A percentile compares a stretch with the other conserved stretches of the same genome.
phyloP scores from a whole-genome alignment of 2,888 invertebrate genomes.

The Dynastes grantii region DNA sequence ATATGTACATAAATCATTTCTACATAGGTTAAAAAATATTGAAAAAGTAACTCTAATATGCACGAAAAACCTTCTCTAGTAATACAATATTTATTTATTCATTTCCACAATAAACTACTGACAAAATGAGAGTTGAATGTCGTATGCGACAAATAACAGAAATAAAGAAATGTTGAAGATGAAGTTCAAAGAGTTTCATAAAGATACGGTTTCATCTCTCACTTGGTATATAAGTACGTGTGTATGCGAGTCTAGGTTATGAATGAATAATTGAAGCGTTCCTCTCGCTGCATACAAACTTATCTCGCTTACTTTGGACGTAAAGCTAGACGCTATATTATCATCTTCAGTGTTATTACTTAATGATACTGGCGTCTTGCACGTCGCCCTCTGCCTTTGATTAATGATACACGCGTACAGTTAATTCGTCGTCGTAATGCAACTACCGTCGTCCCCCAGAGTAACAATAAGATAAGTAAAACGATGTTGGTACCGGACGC shows the following conservation, averaged over 20 bases:
- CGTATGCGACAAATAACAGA: no score
- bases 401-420: neutral
- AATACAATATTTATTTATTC: no score
- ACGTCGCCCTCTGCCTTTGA: neutral
- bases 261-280: conserved; percentile 12
- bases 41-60: no score
- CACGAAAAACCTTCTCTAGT: no score
- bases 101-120: no score
- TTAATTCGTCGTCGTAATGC: conserved; percentile 4
- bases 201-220: neutral
- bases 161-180: no score
- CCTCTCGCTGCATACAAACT: neutral
- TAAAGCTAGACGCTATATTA: conserved; percentile 13
- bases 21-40: no score
- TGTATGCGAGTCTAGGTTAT: no score
- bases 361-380: conserved; percentile 17
- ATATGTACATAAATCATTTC: no score
- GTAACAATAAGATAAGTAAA: neutral
- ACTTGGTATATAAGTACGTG: neutral
- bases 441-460: neutral
- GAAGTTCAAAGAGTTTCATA: no score
- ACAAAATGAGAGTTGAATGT: no score
- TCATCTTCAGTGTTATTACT: conserved; percentile 16
- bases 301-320: conserved; percentile 12
- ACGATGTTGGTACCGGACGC: neutral